Evolutionary conservation across 2,113 vertebrate genomes (phyloP).

Genomic region (Leucopsar rothschildi): DNA sequence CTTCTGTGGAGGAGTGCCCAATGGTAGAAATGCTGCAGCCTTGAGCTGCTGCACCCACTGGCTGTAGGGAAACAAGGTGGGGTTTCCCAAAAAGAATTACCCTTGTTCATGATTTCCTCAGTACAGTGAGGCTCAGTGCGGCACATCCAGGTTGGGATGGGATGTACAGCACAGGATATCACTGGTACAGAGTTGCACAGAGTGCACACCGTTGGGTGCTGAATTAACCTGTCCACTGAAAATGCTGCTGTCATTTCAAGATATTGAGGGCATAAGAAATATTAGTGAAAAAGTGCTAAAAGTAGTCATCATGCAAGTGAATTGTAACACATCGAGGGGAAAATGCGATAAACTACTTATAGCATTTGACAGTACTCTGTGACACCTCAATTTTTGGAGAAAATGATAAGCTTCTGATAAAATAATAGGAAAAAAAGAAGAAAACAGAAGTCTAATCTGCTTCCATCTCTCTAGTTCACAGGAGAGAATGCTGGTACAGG

Average conservation of each 20-base stretch:
- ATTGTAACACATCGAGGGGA: not conserved
- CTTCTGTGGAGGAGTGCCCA: not conserved
- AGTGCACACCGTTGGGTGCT: not conserved
- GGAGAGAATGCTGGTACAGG: not conserved
- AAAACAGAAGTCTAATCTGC: not conserved
- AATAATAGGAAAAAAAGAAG: not conserved
- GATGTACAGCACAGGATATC: not conserved
- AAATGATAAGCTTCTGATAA: slow-evolving; percentile 16
- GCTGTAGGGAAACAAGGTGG: accelerated
- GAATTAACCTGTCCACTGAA: not conserved
- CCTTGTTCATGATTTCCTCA: not conserved
- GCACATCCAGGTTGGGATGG: accelerated
- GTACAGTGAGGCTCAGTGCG: not conserved
- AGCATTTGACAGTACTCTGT: not conserved
- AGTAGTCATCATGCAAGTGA: not conserved
- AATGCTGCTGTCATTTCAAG: not conserved
- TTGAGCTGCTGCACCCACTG: not conserved
- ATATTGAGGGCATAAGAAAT: not conserved
- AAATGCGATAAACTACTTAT: not conserved
- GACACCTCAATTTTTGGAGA: not conserved
- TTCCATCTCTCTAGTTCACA: not conserved
- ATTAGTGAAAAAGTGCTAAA: not conserved
- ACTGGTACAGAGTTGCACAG: not conserved
- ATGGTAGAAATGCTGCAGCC: not conserved
- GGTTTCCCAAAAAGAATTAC: not conserved